Evolutionary conservation across 37 sponge, comb jelly and placozoan genomes (phyloP), one percentile per base, ranked within the genome.

Genomic region (Beroe forskalii): DNA sequence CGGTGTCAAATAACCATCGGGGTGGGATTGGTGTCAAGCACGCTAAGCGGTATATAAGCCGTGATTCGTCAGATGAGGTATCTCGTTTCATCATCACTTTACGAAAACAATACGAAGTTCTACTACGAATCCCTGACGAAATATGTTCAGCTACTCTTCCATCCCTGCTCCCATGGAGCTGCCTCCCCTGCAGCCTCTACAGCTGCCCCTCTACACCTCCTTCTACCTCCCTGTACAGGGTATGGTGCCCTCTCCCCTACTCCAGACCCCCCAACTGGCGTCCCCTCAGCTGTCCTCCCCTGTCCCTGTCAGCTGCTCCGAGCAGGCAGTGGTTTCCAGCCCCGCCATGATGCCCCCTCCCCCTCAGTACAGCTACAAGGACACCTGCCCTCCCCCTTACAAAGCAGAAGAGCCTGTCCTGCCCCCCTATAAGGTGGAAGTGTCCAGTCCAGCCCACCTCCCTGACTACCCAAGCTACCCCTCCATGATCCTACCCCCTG

Each of bases 1-100:
- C 72, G 72, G 72, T 69, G 72, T 69, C 72, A 69, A 36, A 32
- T 69, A 28, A 69, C 72, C 36, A 9, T 4, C 28, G 17, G 33
- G 72, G 25, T 30, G 72, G 36, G 39, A 14, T 33, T 69, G 72
- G 72, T 69, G 72, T 33, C 72, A 69, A 80, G 38, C n/a, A 33
- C 86, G 35, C 27, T 22, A 22, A 64, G 66, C 4, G 40, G 86
- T 80, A 80, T 80, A 80, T 80, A 80, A 42, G 28, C 55, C 31
- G 40, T 27, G 55, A 80, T 80, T 33, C 86, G 86, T 80, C 86
- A 80, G 86, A 35, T 80, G 37, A 38, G 40, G 40, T 80, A 80
- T 80, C 44, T 23, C 28, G 28, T 80, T 38, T 43, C 20, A 37
- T 80, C 40, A 80, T n/a, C 86, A 28, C 20, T 6, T 6, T 9